Conservation (phyloP, 2,888 invertebrate genomes). For the Drosophila vallismaia region DNA sequence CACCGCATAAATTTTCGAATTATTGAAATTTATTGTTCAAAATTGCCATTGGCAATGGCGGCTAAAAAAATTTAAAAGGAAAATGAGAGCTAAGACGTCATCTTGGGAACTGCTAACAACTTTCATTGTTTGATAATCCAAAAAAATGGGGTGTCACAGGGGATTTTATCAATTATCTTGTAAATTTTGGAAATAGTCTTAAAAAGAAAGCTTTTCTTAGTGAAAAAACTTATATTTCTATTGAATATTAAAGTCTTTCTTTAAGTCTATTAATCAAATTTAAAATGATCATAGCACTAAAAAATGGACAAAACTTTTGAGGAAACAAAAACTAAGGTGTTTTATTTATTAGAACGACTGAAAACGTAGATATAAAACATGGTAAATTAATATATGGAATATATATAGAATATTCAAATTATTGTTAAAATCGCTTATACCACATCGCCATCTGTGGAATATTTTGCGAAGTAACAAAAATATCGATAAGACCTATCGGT, state of each 20-base stretch:
- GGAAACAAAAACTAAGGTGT: too few species aligned
- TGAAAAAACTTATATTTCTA: background rate
- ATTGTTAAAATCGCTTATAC: background rate
- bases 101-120: constrained; percentile 14
- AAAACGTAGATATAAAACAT: background rate
- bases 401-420: background rate
- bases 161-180: constrained; percentile 13
- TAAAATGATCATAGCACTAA: background rate
- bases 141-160: background rate
- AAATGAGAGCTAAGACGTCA: constrained; percentile 18
- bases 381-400: background rate
- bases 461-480: background rate
- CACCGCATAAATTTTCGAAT: constrained; percentile 69
- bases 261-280: background rate
- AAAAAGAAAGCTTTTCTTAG: background rate
- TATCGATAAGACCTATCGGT: background rate
- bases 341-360: too few species aligned
- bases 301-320: too few species aligned
- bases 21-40: constrained; percentile 73
- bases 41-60: constrained; percentile 24
- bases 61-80: background rate
- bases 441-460: background rate
- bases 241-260: background rate
- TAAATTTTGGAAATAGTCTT: background rate
- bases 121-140: constrained; percentile 23